Base-by-base conservation (phyloP, 2,113 vertebrate genomes). In the Silurus glanis region DNA sequence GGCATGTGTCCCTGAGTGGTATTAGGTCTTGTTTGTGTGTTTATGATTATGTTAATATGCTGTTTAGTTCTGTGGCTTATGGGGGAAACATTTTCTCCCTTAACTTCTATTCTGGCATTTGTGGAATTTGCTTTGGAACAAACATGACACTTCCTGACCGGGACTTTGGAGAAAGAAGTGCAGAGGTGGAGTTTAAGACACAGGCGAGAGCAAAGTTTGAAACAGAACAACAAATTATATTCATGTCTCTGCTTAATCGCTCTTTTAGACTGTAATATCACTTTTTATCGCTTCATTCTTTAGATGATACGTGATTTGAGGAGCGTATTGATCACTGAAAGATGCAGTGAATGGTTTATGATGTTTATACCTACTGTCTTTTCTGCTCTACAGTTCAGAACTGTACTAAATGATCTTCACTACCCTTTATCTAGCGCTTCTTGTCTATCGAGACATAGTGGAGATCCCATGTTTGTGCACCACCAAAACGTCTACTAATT, bases 41-140 rank as follows among this genome's bases (percentile, higher is more conserved):
- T 78, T 69, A 78, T 71, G 75, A 47, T 85, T 28, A 74, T 62
- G 37, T 85, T n/a, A 21, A 49, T 21, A 25, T 56, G n/a, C 62
- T 78, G 58, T 59, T 37, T 56, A 37, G 37, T 78, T 92, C 89
- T 93, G 85, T 91, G 89, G 83, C 87, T 83, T 89, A 87, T 90
- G 89, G 80, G 87, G 69, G 69, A 79, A 88, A 85, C 72, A 88
- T 90, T 91, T 91, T 90, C 92, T 91, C 91, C 92, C 90, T 90
- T 89, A 91, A 87, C 90, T 91, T 94, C 87, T 90, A 90, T 91
- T 94, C 88, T 94, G 94, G 94, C 94, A 95, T 95, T 95, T 94
- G 90, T 92, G 94, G 95, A 95, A 95, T 95, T 92, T 94, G 91
- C 92, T 91, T 91, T 93, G 92, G 93, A 94, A 95, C 94, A 94